phyloP scores from a whole-genome alignment of 2,797 vertebrate species.

The Chiroxiphia lanceolata region DNA sequence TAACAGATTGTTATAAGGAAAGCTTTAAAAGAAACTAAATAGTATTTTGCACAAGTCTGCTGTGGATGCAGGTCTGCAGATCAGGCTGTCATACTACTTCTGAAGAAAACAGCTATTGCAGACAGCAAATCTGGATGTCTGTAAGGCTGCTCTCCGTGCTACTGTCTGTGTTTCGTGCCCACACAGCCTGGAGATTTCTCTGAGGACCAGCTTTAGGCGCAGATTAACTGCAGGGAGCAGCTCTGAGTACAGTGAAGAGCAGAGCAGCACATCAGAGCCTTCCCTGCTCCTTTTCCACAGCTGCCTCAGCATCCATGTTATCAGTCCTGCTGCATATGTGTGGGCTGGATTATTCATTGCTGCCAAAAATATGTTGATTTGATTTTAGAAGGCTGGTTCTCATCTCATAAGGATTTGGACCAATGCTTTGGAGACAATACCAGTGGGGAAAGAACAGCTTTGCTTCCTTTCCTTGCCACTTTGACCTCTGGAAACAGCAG shows the following conservation, averaged over 20 bases:
- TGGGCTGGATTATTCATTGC: neutral
- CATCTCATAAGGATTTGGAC: neutral
- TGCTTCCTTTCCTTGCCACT: neutral
- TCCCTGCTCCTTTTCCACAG: neutral
- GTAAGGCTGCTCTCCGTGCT: neutral
- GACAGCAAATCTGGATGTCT: neutral
- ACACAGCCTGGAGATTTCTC: neutral
- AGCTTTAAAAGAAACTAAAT: neutral
- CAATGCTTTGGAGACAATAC: neutral
- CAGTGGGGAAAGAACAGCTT: neutral
- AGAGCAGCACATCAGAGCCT: neutral
- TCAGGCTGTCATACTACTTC: fast-evolving
- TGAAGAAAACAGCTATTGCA: neutral
- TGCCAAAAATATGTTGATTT: neutral
- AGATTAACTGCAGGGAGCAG: neutral
- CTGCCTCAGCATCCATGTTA: neutral
- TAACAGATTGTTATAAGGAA: neutral
- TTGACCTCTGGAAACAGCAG: neutral
- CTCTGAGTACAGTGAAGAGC: neutral
- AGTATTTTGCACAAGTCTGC: neutral
- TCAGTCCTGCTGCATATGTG: neutral
- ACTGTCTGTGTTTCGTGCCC: fast-evolving
- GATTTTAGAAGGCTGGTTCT: neutral
- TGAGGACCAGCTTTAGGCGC: neutral
- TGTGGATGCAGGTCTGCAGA: neutral